These are phyloP conservation scores for Mola mola DNA, from an alignment of 2,113 vertebrate species.

Conservation along the genomic window DNA sequence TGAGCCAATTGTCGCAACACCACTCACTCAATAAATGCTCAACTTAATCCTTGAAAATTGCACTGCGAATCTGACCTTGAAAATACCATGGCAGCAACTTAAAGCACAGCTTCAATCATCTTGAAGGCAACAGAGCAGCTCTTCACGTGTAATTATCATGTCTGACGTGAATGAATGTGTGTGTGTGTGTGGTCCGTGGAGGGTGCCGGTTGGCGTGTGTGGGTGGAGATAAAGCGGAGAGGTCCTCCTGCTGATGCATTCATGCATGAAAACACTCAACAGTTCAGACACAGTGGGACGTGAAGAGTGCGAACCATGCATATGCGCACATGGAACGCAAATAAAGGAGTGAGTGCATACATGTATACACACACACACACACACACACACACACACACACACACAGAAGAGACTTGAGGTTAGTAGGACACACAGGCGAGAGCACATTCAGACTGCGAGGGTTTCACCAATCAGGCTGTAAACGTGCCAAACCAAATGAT, in stretches of 20 bases:
- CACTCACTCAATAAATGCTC: conserved; percentile 17
- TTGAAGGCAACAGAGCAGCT: conserved; percentile 41
- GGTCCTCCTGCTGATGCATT: conserved; percentile 35
- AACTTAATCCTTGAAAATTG: conserved; percentile 35
- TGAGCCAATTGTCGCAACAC: conserved; percentile 9
- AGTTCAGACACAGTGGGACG: conserved; percentile 42
- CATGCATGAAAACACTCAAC: conserved; percentile 52
- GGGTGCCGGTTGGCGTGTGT: conserved; percentile 28
- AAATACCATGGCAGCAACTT: conserved; percentile 34
- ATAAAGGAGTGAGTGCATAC: neutral
- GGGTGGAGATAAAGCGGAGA: conserved; percentile 68
- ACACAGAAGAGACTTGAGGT: conserved; percentile 24
- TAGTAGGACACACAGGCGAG: conserved; percentile 39
- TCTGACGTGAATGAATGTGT: conserved; percentile 41
- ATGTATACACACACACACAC: neutral
- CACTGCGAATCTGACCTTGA: conserved; percentile 54
- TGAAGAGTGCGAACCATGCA: conserved; percentile 51
- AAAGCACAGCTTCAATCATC: conserved; percentile 41
- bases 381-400: conserved; percentile 10
- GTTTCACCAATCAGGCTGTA: conserved; percentile 43
- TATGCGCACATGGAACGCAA: conserved; percentile 32
- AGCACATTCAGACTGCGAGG: conserved; percentile 2
- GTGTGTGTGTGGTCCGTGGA: conserved; percentile 18
- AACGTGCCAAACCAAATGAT: conserved; percentile 35
- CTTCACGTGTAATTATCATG: conserved; percentile 64